Conservation (phyloP, 2,797 vertebrate genomes). For the Chrysocyon brachyurus region DNA sequence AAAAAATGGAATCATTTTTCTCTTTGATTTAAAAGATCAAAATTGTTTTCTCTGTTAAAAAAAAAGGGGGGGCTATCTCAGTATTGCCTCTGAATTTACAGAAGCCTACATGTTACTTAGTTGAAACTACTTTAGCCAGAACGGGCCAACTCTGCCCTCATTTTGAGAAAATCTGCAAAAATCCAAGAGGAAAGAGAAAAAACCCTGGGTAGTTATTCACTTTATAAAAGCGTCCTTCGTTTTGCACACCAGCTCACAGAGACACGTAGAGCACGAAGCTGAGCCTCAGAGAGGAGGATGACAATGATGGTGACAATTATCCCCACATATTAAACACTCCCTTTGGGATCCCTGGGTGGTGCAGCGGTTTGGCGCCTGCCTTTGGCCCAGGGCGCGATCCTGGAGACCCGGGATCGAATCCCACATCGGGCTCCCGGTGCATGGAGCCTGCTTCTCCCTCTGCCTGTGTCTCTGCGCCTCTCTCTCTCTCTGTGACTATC, state of each 20-base stretch:
- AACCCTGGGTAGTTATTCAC: neutral
- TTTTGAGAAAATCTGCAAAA: conserved; percentile 17
- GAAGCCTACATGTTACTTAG: neutral
- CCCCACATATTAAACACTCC: neutral
- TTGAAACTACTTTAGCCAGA: neutral
- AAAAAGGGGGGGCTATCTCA: neutral
- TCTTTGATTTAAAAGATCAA: conserved; percentile 44
- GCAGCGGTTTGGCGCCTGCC: too few relatives aligned
- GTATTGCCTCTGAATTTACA: conserved; percentile 13
- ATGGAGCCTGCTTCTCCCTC: too few relatives aligned
- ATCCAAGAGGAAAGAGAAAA: neutral
- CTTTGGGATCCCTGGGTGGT: neutral
- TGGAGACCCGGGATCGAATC: too few relatives aligned
- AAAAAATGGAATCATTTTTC: neutral
- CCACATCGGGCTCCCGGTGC: too few relatives aligned
- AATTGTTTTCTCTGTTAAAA: neutral
- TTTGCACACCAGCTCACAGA: neutral
- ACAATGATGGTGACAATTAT: neutral
- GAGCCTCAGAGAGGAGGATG: neutral
- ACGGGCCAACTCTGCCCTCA: neutral
- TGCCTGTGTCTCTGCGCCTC: too few relatives aligned
- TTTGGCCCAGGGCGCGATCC: too few relatives aligned
- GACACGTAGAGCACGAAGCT: neutral
- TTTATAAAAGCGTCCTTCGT: neutral
- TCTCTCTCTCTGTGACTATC: too few relatives aligned